Evolutionary conservation across 2,888 invertebrate genomes (phyloP), one percentile per base, ranked within the genome.

Genomic region (Microplitis deprimator): DNA sequence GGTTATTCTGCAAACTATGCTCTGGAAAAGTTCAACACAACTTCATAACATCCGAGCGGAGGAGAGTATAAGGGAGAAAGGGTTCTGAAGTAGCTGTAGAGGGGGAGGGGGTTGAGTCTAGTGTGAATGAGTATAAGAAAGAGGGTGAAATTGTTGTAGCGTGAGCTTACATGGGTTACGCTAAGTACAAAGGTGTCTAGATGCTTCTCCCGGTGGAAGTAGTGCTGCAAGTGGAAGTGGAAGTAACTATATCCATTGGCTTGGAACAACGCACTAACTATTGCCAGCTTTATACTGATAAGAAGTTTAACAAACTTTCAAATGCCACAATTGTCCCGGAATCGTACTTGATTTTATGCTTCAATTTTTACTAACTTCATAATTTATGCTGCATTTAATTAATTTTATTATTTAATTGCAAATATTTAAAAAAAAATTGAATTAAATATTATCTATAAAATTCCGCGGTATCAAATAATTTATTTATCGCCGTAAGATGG

Each of bases 121-220:
- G 20, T 70, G 75, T 73, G 75, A 75, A 68, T 65, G 81, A 77
- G 79, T 50, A 81, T 50, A 81, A 82, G 78, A 73, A 80, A 80
- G 80, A 81, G 83, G 83, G 84, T 81, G 86, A 89, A 89, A 89
- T 89, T 89, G 89, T 89, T 89, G 88, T 87, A 88, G 89, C 89
- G 89, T 89, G 88, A 89, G 89, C 87, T 89, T 89, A 89, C 89
- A 89, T 84, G 88, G 89, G 87, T 89, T 89, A 87, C 87, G 87
- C 88, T 89, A 88, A 89, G 89, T 88, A 89, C 88, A 89, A 87
- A 89, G 87, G 87, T 87, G 88, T 87, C 86, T 87, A 85, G 84
- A 83, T 75, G 60, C 50, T 50, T 29, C 29, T 29, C 29, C 50
- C 10, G 50, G 13, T 13, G 50, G 29, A 29, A 50, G 50, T 13